A percentile compares a stretch with the other conserved stretches of the same genome.
Conservation (phyloP, 2,113 vertebrate genomes). For the Lethenteron camtschaticum region DNA sequence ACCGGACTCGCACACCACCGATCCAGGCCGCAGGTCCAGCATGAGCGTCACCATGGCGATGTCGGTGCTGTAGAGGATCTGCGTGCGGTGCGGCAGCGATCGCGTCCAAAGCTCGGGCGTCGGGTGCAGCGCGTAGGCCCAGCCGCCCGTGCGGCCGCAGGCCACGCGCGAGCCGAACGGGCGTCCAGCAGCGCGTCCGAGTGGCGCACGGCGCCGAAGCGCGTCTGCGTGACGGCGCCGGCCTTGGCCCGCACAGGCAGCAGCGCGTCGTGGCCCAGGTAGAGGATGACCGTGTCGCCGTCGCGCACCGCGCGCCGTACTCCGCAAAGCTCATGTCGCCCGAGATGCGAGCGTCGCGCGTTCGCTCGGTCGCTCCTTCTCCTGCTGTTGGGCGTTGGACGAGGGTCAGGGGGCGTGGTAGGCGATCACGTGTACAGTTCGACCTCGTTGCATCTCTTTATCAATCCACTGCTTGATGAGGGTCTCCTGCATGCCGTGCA, state of each 20-base stretch:
- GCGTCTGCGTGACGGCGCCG: conserved; percentile 67
- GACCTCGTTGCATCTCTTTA: too few relatives aligned
- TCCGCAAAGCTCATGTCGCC: conserved; percentile 68
- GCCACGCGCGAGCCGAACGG: conserved; percentile 73
- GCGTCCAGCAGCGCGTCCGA: conserved; percentile 61
- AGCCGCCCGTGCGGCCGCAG: conserved; percentile 66
- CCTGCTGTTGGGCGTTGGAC: too few relatives aligned
- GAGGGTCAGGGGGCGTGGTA: too few relatives aligned
- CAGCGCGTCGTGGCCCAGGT: conserved; percentile 59
- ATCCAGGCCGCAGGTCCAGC: conserved; percentile 82
- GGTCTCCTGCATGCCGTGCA: too few relatives aligned
- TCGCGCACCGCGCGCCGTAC: conserved; percentile 57
- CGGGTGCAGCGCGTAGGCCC: conserved; percentile 81
- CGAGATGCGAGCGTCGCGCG: too few relatives aligned
- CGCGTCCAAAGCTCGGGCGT: conserved; percentile 86
- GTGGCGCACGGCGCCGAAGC: conserved; percentile 69
- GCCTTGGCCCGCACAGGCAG: conserved; percentile 59
- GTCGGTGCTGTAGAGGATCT: conserved; percentile 90
- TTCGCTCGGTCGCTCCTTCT: too few relatives aligned
- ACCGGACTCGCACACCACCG: conserved; percentile 87
- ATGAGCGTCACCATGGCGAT: conserved; percentile 85
- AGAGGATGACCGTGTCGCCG: conserved; percentile 69
- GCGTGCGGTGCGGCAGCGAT: conserved; percentile 70
- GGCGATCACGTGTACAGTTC: too few relatives aligned
- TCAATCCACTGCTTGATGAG: too few relatives aligned